phyloP scores from a whole-genome alignment of 2,888 invertebrate species.

The Bombylius major region DNA sequence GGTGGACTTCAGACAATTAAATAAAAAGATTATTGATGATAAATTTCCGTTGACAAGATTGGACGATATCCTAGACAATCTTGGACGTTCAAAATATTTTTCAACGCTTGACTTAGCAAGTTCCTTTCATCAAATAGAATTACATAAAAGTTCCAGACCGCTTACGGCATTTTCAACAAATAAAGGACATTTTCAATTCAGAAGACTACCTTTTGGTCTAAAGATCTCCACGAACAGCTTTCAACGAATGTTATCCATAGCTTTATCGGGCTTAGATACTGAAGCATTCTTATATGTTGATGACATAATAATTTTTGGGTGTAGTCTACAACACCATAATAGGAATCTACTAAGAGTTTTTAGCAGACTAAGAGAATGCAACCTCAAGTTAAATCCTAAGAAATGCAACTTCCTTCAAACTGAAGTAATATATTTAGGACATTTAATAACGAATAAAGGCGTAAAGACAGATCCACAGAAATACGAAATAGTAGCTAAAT shows the following conservation, averaged over 20 bases:
- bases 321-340: slow-evolving; percentile 9
- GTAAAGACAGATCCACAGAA: too few species aligned
- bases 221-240: slow-evolving; percentile 15
- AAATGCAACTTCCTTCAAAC: slow-evolving; percentile 11
- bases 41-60: too few species aligned
- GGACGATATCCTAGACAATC: too few species aligned
- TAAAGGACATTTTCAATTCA: slow-evolving; percentile 13
- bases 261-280: slow-evolving; percentile 6
- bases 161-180: slow-evolving; percentile 12
- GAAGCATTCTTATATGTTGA: slow-evolving; percentile 16
- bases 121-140: too few species aligned
- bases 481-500: slow-evolving; percentile 4
- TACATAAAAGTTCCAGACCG: not conserved
- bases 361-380: slow-evolving; percentile 9
- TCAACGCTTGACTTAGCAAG: too few species aligned
- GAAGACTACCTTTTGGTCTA: slow-evolving; percentile 13
- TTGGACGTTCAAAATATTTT: too few species aligned
- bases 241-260: slow-evolving; percentile 14
- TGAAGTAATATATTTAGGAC: slow-evolving; percentile 15
- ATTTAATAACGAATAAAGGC: slow-evolving; percentile 15
- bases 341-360: slow-evolving; percentile 8
- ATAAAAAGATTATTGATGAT: too few species aligned
- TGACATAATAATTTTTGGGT: slow-evolving; percentile 16
- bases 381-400: too few species aligned
- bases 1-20: too few species aligned